Evolutionary conservation across 1,140 invertebrate genomes (phyloP).

Genomic region (Metopolophium dirhodum): DNA sequence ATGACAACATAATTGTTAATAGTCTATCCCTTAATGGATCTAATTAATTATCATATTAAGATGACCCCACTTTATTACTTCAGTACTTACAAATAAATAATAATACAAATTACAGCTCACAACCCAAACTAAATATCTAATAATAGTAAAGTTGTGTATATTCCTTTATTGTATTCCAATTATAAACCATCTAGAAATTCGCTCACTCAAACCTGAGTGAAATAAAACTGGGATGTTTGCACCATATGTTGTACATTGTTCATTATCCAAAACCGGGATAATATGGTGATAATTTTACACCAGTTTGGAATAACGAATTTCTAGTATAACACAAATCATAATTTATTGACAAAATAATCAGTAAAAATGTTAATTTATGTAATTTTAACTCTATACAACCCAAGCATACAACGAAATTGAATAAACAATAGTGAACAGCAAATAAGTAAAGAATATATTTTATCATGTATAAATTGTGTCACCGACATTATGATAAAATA

Average conservation of each 20-base stretch:
- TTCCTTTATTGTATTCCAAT: neutral
- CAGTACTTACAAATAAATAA: neutral
- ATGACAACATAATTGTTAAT: neutral
- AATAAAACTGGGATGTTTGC: no score
- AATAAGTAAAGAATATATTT: neutral
- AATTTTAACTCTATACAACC: neutral
- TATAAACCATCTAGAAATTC: no score
- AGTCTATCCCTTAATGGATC: neutral
- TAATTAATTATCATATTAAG: neutral
- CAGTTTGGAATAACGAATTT: no score
- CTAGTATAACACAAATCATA: neutral
- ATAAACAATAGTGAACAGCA: neutral
- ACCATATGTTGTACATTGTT: no score
- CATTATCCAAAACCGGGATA: no score
- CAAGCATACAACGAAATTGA: neutral
- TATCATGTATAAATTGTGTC: constrained; percentile 40
- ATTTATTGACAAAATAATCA: neutral
- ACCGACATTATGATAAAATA: constrained; percentile 40
- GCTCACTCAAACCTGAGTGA: no score
- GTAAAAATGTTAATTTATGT: neutral
- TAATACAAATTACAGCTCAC: neutral
- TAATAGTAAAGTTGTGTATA: neutral
- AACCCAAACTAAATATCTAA: neutral
- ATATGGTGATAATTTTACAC: no score
- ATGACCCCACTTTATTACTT: neutral